Base-by-base conservation (phyloP, 2,113 vertebrate species). In the Saccopteryx leptura region DNA sequence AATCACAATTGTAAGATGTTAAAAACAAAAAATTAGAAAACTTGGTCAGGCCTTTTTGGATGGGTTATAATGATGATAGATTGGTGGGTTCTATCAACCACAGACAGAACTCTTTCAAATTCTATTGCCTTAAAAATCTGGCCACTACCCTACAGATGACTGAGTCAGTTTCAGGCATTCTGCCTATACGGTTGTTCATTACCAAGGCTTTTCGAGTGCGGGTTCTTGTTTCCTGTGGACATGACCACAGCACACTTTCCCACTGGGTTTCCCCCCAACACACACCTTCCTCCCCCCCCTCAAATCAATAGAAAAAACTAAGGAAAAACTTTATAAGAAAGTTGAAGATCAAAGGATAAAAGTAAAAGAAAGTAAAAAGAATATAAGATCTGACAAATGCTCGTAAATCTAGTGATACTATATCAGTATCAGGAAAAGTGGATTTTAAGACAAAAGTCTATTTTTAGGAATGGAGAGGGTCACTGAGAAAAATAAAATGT, bases 291-390 rank as follows among this genome's bases (percentile, higher is more conserved):
- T 39, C 39, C 39, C 39, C 39, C 39, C 39, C 39, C 39, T 3
- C 39, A 39, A 39, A 39, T 39, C 39, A 39, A 39, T 39, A 39
- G 39, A 39, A 39, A 39, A 39, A 39, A 39, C 39, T 39, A 39
- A 39, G 39, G 39, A 85, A 78, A 79, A n/a, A 48, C 33, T 56
- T 83, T 83, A 46, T n/a, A 72, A 65, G 28, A 61, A 63, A 48
- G 31, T 28, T 75, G 31, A 91, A 88, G 0, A 15, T 71, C 19
- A 91, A 90, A 82, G 7, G 12, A 19, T 65, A 26, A 4, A 90
- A 75, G 33, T 90, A 61, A 65, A 81, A 79, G 46, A 56, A 90
- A 60, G 17, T 68, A 68, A 75, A 72, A 82, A 94, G 33, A 69
- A 61, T 12, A 4, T 58, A 72, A 63, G 78, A 31, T 79, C 63